These are phyloP conservation scores for Seriola aureovittata DNA, from an alignment of 2,113 vertebrate species.

Conservation along the genomic window DNA sequence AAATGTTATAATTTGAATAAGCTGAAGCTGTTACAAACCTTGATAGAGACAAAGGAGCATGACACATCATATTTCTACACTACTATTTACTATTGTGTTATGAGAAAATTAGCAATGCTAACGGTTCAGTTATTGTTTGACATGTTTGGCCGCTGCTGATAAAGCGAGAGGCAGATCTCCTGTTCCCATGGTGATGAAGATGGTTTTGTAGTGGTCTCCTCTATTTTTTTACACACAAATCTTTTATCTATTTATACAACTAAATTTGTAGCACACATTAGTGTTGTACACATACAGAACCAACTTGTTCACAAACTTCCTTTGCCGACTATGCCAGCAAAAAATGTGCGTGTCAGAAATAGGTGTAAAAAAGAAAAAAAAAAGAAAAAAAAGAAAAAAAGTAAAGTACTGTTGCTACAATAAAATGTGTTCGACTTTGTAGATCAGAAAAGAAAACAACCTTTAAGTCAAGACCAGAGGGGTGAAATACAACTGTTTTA, in stretches of 20 bases:
- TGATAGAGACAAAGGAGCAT: not conserved
- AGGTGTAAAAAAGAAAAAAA: too few relatives aligned
- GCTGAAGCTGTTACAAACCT: not conserved
- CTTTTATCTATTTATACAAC: constrained; percentile 39
- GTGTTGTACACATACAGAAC: not conserved
- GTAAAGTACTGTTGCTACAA: not conserved
- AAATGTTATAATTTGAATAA: not conserved
- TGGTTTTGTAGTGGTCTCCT: constrained; percentile 10
- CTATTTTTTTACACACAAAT: constrained; percentile 73
- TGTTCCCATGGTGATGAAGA: constrained; percentile 67
- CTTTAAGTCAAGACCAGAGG: constrained; percentile 11
- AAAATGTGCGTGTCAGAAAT: too few relatives aligned
- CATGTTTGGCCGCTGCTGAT: not conserved
- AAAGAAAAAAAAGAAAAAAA: not conserved
- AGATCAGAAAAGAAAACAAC: not conserved
- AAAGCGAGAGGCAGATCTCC: constrained; percentile 22
- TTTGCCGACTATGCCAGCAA: too few relatives aligned
- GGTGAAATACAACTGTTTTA: constrained; percentile 80
- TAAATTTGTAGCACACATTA: not conserved
- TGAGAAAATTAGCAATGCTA: not conserved
- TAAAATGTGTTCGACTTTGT: not conserved
- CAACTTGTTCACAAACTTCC: not conserved
- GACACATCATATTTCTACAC: not conserved
- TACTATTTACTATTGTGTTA: not conserved
- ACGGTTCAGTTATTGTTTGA: not conserved